These are phyloP conservation scores for Denticeps clupeoides DNA, from an alignment of 2,797 vertebrate species.

Conservation along the genomic window DNA sequence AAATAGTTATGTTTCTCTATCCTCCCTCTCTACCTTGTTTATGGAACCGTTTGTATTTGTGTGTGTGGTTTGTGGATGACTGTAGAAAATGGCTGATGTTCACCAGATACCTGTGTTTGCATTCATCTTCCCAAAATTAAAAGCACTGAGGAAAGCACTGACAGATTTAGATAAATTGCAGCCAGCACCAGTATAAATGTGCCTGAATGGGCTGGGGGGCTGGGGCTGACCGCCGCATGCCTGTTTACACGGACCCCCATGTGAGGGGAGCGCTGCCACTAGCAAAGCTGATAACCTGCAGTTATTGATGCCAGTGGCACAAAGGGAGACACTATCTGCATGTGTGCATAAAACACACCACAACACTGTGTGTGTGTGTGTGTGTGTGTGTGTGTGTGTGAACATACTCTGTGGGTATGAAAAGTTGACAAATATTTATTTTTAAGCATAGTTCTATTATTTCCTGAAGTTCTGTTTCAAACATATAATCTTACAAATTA, in stretches of 20 bases:
- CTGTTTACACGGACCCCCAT: slow-evolving; percentile 51
- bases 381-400: slow-evolving; percentile 24
- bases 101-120: slow-evolving; percentile 72
- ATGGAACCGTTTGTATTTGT: slow-evolving; percentile 36
- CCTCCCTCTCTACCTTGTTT: slow-evolving; percentile 42
- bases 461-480: too few relatives aligned
- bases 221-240: slow-evolving; percentile 33
- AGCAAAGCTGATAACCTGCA: slow-evolving; percentile 52
- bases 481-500: too few relatives aligned
- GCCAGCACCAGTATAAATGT: slow-evolving; percentile 48
- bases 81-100: slow-evolving; percentile 77
- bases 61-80: slow-evolving; percentile 58
- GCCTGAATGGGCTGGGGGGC: slow-evolving; percentile 41
- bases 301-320: slow-evolving; percentile 68
- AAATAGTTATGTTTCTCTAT: slow-evolving; percentile 67
- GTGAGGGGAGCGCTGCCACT: slow-evolving; percentile 31
- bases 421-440: too few relatives aligned
- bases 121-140: slow-evolving; percentile 99
- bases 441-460: too few relatives aligned
- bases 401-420: too few relatives aligned
- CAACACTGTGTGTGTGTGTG: slow-evolving; percentile 15
- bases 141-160: slow-evolving; percentile 93
- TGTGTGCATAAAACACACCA: slow-evolving; percentile 63
- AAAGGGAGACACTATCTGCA: slow-evolving; percentile 62
- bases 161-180: slow-evolving; percentile 92